phyloP scores from a whole-genome alignment of 2,888 invertebrate genomes.

The Carabus problematicus region DNA sequence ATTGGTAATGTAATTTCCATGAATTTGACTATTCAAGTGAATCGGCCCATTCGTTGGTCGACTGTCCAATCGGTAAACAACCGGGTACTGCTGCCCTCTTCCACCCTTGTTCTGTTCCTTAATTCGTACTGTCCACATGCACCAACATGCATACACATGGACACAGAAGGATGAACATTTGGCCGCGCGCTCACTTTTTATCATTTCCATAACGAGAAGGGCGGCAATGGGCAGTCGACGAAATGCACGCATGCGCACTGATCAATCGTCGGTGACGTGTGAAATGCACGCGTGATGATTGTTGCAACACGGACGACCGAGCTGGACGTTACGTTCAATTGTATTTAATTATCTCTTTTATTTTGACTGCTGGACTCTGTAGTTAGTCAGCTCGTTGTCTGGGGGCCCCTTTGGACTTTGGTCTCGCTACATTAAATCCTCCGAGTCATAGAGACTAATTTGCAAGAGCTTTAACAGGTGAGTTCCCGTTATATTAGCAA shows the following conservation, averaged over 20 bases:
- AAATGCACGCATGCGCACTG: constrained; percentile 1
- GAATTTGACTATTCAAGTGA: constrained; percentile 58
- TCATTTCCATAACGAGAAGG: constrained; percentile 36
- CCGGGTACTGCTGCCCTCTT: not conserved
- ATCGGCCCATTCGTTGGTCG: constrained; percentile 42
- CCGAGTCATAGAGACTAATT: too few relatives aligned
- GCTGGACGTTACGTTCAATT: constrained; percentile 3
- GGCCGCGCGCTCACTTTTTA: constrained; percentile 15
- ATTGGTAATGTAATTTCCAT: constrained; percentile 60
- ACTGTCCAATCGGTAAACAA: constrained; percentile 36
- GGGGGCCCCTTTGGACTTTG: too few relatives aligned
- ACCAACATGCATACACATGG: not conserved
- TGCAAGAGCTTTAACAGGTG: too few relatives aligned
- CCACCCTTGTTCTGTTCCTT: constrained; percentile 15
- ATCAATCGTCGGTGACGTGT: constrained; percentile 9
- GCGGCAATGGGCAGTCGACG: not conserved
- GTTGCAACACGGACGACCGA: not conserved
- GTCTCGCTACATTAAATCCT: too few relatives aligned
- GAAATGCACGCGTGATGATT: constrained; percentile 6
- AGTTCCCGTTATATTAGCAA: too few relatives aligned
- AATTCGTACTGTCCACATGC: constrained; percentile 34
- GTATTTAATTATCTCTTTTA: constrained; percentile 8
- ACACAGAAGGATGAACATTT: too few relatives aligned
- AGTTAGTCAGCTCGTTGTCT: constrained; percentile 4
- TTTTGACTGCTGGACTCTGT: constrained; percentile 6